phyloP scores from a whole-genome alignment of 2,113 vertebrate species.

The Daubentonia madagascariensis region DNA sequence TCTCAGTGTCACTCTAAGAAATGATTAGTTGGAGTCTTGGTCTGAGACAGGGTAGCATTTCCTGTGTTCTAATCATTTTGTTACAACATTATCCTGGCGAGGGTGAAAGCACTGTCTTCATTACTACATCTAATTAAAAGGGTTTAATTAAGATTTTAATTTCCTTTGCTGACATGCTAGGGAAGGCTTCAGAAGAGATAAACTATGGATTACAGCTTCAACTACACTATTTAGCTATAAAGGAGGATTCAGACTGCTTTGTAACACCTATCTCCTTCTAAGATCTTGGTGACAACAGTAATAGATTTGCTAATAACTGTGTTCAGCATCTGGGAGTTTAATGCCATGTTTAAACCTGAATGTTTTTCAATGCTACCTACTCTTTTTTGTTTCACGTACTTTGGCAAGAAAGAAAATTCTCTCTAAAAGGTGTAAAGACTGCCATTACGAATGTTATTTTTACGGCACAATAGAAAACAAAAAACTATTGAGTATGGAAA shows the following conservation, averaged over 20 bases:
- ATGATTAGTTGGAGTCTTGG: neutral
- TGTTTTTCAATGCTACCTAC: neutral
- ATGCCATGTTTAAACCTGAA: neutral
- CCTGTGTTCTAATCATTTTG: neutral
- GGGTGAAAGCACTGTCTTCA: constrained; percentile 1
- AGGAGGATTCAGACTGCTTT: constrained; percentile 34
- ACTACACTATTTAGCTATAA: constrained; percentile 21
- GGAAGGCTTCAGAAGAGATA: constrained; percentile 48
- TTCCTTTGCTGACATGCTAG: constrained; percentile 25
- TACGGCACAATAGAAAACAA: constrained; percentile 18
- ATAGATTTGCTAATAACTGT: constrained; percentile 25
- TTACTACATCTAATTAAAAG: constrained; percentile 57
- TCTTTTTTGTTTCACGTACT: constrained; percentile 17
- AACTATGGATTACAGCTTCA: constrained; percentile 52
- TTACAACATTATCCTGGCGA: neutral
- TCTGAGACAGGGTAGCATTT: neutral
- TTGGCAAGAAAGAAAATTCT: neutral
- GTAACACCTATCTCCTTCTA: constrained; percentile 45
- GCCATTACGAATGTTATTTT: neutral
- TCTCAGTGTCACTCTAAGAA: neutral
- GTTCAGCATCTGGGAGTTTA: neutral
- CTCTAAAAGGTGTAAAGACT: neutral
- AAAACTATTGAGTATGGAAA: neutral
- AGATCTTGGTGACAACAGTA: constrained; percentile 26
- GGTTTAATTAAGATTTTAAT: constrained; percentile 58